Evolutionary conservation across 2,888 invertebrate species (phyloP), one percentile per base, ranked within the genome.

Genomic region (Cryptus viduatorius): DNA sequence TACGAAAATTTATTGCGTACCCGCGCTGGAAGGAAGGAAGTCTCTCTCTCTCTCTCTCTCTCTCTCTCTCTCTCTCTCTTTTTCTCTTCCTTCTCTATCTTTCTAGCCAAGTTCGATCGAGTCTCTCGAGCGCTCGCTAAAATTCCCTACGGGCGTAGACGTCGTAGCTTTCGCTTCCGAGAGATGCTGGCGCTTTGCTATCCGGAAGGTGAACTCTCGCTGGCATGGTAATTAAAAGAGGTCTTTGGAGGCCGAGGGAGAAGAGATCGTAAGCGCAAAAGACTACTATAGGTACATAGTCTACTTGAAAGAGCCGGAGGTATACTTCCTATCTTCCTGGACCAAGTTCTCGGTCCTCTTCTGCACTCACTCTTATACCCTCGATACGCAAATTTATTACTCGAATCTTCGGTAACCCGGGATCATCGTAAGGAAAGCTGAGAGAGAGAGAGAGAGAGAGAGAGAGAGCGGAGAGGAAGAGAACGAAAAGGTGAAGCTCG

Each of bases 361-460:
- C 42, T n/a, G 50, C 75, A 67, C 19, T 78, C 76, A 53, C 77
- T 78, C 69, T 59, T 67, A 53, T 68, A 44, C 61, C 59, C 24
- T 67, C 85, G 85, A 86, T 86, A 86, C 86, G 78, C 29, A 80
- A 86, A 86, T 87, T 87, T 84, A 86, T 87, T 76, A 81, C 75
- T 56, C 24, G 67, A 37, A 79, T 53, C 69, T 73, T 72, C 68
- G 61, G 16, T 67, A 79, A 71, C 67, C 79, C 80, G 12, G 75
- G 64, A 77, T 80, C 61, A 44, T 79, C 75, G 80, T 78, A 46
- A 48, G 53, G 85, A 59, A 65, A 78, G 79, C 68, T 37, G 46
- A 19, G 59, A 64, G 59, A 37, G 24, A 19, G 53, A 24, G 24
- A 24, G 53, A 16, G 53, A 76, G 61, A 16, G 53, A 67, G 19